Percentiles rank a stretch among this genome's conserved stretches.
These are phyloP conservation scores for Misgurnus anguillicaudatus DNA, from an alignment of 2,113 vertebrate genomes.

Conservation along the genomic window DNA sequence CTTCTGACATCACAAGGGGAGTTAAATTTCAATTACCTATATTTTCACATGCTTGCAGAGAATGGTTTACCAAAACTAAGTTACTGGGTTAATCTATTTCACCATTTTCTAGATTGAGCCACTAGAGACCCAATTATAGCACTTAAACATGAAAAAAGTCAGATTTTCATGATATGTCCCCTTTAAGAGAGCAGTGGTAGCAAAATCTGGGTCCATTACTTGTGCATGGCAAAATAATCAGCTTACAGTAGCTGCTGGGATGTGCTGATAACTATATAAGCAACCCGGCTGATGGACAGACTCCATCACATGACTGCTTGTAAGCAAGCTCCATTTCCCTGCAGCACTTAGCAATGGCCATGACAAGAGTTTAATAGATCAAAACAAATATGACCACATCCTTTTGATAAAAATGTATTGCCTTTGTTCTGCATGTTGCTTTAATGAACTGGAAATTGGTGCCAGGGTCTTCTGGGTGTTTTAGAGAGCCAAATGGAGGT, in stretches of 20 bases:
- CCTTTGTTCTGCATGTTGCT: slow-evolving; percentile 33
- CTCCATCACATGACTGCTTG: slow-evolving; percentile 61
- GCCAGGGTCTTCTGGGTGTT: slow-evolving; percentile 11
- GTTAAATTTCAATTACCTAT: too few species aligned
- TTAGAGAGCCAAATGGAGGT: background rate
- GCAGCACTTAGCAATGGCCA: slow-evolving; percentile 67
- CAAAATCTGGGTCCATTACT: background rate
- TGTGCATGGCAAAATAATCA: slow-evolving; percentile 15
- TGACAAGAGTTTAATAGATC: slow-evolving; percentile 53
- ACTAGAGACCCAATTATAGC: too few species aligned
- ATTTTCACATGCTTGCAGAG: too few species aligned
- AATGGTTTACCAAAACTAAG: too few species aligned
- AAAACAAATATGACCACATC: slow-evolving; percentile 55
- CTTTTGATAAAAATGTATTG: slow-evolving; percentile 53
- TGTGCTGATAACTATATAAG: slow-evolving; percentile 10
- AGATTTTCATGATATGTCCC: too few species aligned
- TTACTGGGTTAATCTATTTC: too few species aligned
- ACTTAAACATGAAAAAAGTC: too few species aligned
- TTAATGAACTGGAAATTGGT: slow-evolving; percentile 1
- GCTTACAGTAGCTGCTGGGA: slow-evolving; percentile 12
- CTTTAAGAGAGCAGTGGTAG: background rate
- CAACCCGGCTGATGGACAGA: slow-evolving; percentile 19
- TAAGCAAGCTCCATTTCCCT: slow-evolving; percentile 64
- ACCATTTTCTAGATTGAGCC: too few species aligned
- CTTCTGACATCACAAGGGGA: too few species aligned